Base-by-base conservation (phyloP, 2,797 vertebrate species). In the Hydrophis major region DNA sequence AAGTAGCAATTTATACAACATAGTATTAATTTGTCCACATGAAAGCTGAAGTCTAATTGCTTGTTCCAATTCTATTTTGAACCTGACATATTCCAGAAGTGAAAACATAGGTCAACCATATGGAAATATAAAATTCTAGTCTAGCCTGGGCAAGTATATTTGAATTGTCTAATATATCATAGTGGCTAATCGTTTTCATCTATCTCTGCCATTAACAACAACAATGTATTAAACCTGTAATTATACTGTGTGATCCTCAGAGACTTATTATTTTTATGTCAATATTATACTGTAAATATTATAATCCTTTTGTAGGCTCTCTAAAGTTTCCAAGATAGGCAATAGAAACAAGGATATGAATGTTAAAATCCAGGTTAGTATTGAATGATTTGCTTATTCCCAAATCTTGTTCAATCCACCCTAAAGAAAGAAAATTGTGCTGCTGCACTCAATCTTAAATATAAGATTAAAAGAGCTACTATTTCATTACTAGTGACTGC, bases 381-480 rank as follows among this genome's bases (percentile, higher is more conserved):
- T 7, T 3, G 94, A 92, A 22, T 28, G 88, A 14, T 4, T 50
- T 11, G 56, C 13, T 96, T 88, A 95, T 94, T 92, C 10, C 89
- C 93, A 22, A 57, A 0, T 57, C 20, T 90, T 93, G 18, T 94
- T 96, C 92, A 94, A 90, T 83, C 60, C 0, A 1, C 12, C 94
- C 94, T 0, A 0, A 90, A 96, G 93, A 96, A 94, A 95, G 56
- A 59, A 96, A 95, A 96, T 95, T 89, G 95, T 92, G 90, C 50
- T 93, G 88, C 94, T 93, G 86, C 94, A 94, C 95, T 94, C 47
- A 61, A 93, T 50, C 8, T 86, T 96, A 42, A 0, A 93, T 50
- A 97, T 95, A 96, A 96, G 93, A 94, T 95, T 97, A 94, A 94
- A 95, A 96, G 94, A 96, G 92, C 86, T 96, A 91, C 93, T 95